phyloP scores from a whole-genome alignment of 2,888 invertebrate species.

The Morpho helenor region DNA sequence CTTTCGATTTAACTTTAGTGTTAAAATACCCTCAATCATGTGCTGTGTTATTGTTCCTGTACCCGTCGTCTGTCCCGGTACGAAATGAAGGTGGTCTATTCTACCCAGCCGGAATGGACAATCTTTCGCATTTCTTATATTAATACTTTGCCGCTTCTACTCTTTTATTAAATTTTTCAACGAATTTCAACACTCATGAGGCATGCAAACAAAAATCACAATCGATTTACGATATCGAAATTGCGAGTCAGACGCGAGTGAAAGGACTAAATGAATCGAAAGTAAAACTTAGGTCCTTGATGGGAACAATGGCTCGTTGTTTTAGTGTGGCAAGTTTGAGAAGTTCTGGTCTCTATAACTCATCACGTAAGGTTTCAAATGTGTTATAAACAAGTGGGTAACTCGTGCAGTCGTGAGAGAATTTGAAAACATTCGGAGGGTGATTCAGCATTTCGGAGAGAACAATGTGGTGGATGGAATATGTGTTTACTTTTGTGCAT shows the following conservation, averaged over 20 bases:
- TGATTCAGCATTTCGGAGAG: constrained; percentile 30
- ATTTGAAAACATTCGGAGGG: constrained; percentile 33
- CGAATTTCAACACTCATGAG: no score
- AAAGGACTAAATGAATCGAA: constrained; percentile 23
- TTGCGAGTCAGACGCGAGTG: constrained; percentile 23
- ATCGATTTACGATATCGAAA: constrained; percentile 13
- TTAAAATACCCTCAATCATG: no score
- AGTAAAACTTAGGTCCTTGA: constrained; percentile 27
- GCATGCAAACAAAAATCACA: constrained; percentile 1
- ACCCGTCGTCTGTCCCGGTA: no score
- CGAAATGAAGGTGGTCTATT: no score
- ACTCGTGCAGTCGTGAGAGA: constrained; percentile 32
- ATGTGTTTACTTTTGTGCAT: constrained; percentile 10
- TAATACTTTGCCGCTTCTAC: no score
- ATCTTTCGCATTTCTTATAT: not conserved
- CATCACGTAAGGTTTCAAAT: constrained; percentile 6
- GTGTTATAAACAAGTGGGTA: not conserved
- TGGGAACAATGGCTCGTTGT: constrained; percentile 24
- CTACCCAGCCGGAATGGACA: not conserved
- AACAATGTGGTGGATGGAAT: constrained; percentile 27
- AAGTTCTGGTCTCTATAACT: not conserved
- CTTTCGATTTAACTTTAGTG: no score
- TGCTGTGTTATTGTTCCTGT: no score
- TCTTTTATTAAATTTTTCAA: no score
- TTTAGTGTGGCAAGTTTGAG: constrained; percentile 9